These are phyloP conservation scores for Zoanthus solanderi DNA, from an alignment of 92 coral and sea anemone species.

Conservation along the genomic window DNA sequence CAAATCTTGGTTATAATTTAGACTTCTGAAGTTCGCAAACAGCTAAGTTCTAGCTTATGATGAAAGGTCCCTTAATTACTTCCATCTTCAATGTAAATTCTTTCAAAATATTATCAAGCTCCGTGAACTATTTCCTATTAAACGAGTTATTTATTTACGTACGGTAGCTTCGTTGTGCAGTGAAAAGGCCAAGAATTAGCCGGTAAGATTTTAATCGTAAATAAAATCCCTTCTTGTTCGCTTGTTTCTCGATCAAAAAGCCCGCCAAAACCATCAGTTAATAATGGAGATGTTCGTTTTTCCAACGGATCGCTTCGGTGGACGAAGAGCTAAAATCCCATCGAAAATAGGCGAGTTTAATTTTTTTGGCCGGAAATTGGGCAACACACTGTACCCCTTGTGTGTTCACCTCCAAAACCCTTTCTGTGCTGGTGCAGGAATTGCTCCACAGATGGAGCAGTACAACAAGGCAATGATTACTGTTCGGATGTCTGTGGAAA, in stretches of 20 bases:
- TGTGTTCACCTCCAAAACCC: slow-evolving; percentile 31
- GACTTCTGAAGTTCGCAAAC: slow-evolving; percentile 29
- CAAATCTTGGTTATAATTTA: slow-evolving; percentile 49
- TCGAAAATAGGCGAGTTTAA: slow-evolving; percentile 42
- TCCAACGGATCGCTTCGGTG: slow-evolving; percentile 52
- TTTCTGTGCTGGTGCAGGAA: slow-evolving; percentile 27
- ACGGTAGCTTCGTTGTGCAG: slow-evolving; percentile 58
- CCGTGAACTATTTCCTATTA: slow-evolving; percentile 51
- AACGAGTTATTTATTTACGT: slow-evolving; percentile 47
- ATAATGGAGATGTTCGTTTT: slow-evolving; percentile 51
- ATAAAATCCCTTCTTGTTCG: slow-evolving; percentile 39
- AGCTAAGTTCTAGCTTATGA: slow-evolving; percentile 42
- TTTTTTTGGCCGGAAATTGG: slow-evolving; percentile 59
- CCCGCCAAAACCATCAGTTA: slow-evolving; percentile 57
- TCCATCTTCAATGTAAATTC: slow-evolving; percentile 48
- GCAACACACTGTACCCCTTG: slow-evolving; percentile 33
- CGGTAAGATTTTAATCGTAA: slow-evolving; percentile 51
- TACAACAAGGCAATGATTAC: slow-evolving; percentile 34
- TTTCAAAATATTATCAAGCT: slow-evolving; percentile 53
- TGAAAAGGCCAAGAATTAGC: slow-evolving; percentile 49
- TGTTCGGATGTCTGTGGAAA: background rate
- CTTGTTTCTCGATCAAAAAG: slow-evolving; percentile 32
- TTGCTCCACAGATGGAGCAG: slow-evolving; percentile 38
- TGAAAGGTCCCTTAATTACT: slow-evolving; percentile 51
- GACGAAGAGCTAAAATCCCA: slow-evolving; percentile 51